phyloP scores from a whole-genome alignment of 92 coral and sea anemone genomes.

The Chrysogorgia sp. region DNA sequence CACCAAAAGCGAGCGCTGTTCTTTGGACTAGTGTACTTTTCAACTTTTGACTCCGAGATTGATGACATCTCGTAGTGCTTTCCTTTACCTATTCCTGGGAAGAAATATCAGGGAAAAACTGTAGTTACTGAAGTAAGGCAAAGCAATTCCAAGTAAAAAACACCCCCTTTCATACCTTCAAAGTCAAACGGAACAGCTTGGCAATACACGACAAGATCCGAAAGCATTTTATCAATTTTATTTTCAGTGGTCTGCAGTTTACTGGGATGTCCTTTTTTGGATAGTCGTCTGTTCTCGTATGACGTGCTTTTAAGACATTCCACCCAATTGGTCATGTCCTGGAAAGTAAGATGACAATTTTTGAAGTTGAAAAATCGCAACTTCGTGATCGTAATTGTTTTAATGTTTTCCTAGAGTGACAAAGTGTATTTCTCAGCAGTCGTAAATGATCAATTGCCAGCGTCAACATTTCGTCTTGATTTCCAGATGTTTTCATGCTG shows the following conservation, averaged over 20 bases:
- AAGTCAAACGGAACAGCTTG: slow-evolving; percentile 93
- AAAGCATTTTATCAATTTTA: slow-evolving; percentile 82
- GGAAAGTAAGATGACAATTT: not conserved
- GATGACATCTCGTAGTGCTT: slow-evolving; percentile 96
- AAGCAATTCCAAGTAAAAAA: not conserved
- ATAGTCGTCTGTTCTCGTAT: slow-evolving; percentile 1
- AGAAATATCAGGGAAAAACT: not conserved
- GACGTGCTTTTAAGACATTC: slow-evolving; percentile 40
- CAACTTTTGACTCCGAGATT: slow-evolving; percentile 93
- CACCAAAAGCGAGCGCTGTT: slow-evolving; percentile 74
- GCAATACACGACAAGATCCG: slow-evolving; percentile 94
- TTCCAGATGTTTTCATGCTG: too few relatives aligned
- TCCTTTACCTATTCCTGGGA: slow-evolving; percentile 52
- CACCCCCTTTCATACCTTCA: slow-evolving; percentile 67
- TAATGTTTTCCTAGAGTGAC: too few relatives aligned
- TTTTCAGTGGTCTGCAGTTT: slow-evolving; percentile 49
- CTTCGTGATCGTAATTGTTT: too few relatives aligned
- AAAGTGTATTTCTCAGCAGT: too few relatives aligned
- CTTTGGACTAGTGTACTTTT: slow-evolving; percentile 68
- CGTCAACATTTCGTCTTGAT: too few relatives aligned
- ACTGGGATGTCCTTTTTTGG: slow-evolving; percentile 66
- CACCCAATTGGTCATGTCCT: slow-evolving; percentile 91
- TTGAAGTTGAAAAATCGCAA: too few relatives aligned
- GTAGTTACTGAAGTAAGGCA: not conserved
- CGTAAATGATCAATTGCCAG: too few relatives aligned